Base-by-base conservation (phyloP, 2,797 vertebrate genomes). In the Podarcis siculus region DNA sequence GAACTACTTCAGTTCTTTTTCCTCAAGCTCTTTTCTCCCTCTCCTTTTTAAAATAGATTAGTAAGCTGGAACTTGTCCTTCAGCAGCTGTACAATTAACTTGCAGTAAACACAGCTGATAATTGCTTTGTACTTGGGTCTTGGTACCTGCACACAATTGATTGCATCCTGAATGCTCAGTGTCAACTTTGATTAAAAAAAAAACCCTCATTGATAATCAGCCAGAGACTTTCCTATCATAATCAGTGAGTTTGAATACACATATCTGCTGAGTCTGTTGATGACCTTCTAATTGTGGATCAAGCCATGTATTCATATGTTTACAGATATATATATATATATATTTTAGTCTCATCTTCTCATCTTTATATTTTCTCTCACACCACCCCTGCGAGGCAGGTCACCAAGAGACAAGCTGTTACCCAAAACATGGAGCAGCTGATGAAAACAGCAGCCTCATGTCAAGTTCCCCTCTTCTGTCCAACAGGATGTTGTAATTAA, bases 21-120 rank as follows among this genome's bases (percentile, higher is more conserved):
- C 30, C 10, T 39, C 69, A 89, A 45, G 30, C 73, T 80, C 49
- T 42, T 58, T 15, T 66, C 87, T 91, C 85, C 79, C 37, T 78
- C 69, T 90, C 89, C 89, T 45, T 87, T 86, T 0, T 7, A 12
- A 87, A 19, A 90, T 89, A 89, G 83, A 93, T 89, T 78, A 90
- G 87, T 77, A 67, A 83, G 21, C 64, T 89, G 73, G 78, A 89
- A 89, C 90, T 88, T 90, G 87, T 90, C 81, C 71, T 86, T 90
- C 71, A 91, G 89, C 87, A 92, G 3, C 73, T 76, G 30, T 2
- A 21, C 35, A 72, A 93, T 58, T 83, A 89, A 58, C 84, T 92
- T 89, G 86, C 88, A 89, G 82, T 55, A 75, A 12, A 82, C 82
- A 82, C 17, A 0, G 66, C 39, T 91, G 27, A 1, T 87, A 39